Evolutionary conservation across 2,797 vertebrate species (phyloP).

Genomic region (Sebastes goodei): DNA sequence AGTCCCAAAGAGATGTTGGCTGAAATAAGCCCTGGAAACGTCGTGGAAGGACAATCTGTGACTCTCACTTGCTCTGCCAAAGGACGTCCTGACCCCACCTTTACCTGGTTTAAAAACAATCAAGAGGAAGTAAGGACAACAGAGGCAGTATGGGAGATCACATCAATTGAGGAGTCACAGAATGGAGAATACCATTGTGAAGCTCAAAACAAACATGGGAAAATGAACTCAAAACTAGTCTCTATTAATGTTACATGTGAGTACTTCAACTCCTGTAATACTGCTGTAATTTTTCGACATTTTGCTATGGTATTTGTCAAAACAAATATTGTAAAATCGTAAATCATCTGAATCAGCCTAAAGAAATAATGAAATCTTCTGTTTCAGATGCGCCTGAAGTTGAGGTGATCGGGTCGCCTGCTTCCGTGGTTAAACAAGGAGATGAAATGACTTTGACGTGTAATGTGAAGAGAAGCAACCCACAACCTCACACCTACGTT

Average conservation of each 20-base stretch:
- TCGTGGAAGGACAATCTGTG: slow-evolving; percentile 29
- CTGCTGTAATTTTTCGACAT: neutral
- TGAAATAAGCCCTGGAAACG: rapidly evolving
- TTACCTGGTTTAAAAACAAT: slow-evolving; percentile 47
- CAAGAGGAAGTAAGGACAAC: rapidly evolving
- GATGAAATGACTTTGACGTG: slow-evolving; percentile 37
- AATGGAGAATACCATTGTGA: slow-evolving; percentile 58
- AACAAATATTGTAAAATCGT: neutral
- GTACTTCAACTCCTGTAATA: slow-evolving; percentile 12
- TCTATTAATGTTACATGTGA: slow-evolving; percentile 59
- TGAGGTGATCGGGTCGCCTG: rapidly evolving
- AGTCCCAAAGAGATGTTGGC: slow-evolving; percentile 13
- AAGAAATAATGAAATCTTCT: neutral
- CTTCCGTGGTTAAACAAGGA: neutral
- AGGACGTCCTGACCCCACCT: slow-evolving; percentile 21
- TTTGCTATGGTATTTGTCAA: neutral
- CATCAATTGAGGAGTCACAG: neutral
- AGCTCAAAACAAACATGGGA: slow-evolving; percentile 43
- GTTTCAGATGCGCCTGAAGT: slow-evolving; percentile 69
- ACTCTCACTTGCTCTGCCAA: slow-evolving; percentile 61
- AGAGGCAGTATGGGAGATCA: rapidly evolving
- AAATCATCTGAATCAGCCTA: neutral
- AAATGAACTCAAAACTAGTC: rapidly evolving
- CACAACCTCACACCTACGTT: rapidly evolving
- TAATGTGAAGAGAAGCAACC: slow-evolving; percentile 40